phyloP scores from a whole-genome alignment of 2,888 invertebrate genomes.

The Acutogordius australiensis region DNA sequence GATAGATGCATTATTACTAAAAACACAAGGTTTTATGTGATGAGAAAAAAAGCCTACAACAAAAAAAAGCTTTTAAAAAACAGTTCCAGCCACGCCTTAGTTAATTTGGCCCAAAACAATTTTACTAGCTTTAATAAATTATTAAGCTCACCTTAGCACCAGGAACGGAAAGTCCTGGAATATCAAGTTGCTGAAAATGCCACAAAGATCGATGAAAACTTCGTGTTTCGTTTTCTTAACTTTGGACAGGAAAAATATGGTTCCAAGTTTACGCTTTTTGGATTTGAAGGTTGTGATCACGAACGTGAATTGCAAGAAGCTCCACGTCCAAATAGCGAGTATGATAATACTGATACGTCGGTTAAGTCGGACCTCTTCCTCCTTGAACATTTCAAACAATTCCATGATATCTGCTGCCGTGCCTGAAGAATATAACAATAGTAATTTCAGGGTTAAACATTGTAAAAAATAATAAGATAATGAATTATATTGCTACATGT shows the following conservation, averaged over 20 bases:
- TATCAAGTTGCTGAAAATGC: conserved; percentile 24
- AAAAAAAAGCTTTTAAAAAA: too few relatives aligned
- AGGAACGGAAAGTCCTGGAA: conserved; percentile 28
- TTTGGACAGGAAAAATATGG: not conserved
- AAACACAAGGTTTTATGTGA: too few relatives aligned
- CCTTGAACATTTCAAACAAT: conserved; percentile 68
- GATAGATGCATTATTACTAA: too few relatives aligned
- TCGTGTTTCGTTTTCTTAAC: not conserved
- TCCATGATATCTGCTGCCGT: conserved; percentile 83
- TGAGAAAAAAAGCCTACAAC: too few relatives aligned
- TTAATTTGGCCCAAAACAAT: too few relatives aligned
- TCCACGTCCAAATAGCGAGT: conserved; percentile 65
- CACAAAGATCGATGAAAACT: conserved; percentile 23
- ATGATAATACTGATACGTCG: conserved; percentile 50
- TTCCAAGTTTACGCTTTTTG: conserved; percentile 16
- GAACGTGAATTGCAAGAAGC: conserved; percentile 66
- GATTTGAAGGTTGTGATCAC: conserved; percentile 49
- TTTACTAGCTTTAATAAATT: too few relatives aligned
- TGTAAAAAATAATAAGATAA: too few relatives aligned
- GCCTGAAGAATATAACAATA: too few relatives aligned
- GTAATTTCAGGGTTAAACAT: too few relatives aligned
- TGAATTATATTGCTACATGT: not conserved
- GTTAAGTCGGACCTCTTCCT: conserved; percentile 46
- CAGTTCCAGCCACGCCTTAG: too few relatives aligned
- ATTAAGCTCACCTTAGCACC: too few relatives aligned